phyloP scores from a whole-genome alignment of 1,140 invertebrate genomes.

The Cyrtorhinus lividipennis region DNA sequence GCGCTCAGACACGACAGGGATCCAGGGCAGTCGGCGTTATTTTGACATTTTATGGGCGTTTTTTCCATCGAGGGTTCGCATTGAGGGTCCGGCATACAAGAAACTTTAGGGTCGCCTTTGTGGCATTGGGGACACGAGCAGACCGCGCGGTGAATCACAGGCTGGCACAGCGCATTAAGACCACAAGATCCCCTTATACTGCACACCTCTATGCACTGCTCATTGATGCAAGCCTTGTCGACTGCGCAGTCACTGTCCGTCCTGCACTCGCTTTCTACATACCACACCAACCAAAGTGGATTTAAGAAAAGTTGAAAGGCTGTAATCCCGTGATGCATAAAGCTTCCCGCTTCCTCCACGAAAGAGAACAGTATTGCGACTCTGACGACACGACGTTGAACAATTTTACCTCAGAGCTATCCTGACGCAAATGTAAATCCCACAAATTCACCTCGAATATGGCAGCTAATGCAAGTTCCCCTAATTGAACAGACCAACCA shows the following conservation, averaged over 20 bases:
- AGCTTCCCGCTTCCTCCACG: too few relatives aligned
- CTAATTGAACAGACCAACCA: too few relatives aligned
- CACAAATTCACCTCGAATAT: too few relatives aligned
- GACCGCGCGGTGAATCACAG: slow-evolving; percentile 62
- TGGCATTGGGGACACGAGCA: slow-evolving; percentile 79
- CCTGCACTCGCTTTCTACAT: slow-evolving; percentile 69
- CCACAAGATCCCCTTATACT: slow-evolving; percentile 73
- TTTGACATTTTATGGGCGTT: slow-evolving; percentile 22
- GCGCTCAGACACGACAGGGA: slow-evolving; percentile 56
- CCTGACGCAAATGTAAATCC: too few relatives aligned
- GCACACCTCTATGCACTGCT: slow-evolving; percentile 77
- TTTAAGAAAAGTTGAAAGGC: slow-evolving; percentile 12
- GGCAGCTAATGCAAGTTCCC: too few relatives aligned
- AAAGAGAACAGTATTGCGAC: too few relatives aligned
- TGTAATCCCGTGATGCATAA: too few relatives aligned
- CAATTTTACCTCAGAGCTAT: too few relatives aligned
- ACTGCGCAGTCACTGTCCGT: slow-evolving; percentile 77
- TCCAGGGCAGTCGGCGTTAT: slow-evolving; percentile 56
- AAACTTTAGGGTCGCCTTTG: slow-evolving; percentile 57
- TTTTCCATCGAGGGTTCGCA: slow-evolving; percentile 34
- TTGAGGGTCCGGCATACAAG: slow-evolving; percentile 58
- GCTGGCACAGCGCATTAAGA: slow-evolving; percentile 70
- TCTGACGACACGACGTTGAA: too few relatives aligned
- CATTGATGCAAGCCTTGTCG: slow-evolving; percentile 78
- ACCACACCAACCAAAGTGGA: slow-evolving; percentile 24